A percentile compares a stretch with the other conserved stretches of the same genome.
Conservation (phyloP, 2,113 vertebrate genomes). For the Antigone vipio region DNA sequence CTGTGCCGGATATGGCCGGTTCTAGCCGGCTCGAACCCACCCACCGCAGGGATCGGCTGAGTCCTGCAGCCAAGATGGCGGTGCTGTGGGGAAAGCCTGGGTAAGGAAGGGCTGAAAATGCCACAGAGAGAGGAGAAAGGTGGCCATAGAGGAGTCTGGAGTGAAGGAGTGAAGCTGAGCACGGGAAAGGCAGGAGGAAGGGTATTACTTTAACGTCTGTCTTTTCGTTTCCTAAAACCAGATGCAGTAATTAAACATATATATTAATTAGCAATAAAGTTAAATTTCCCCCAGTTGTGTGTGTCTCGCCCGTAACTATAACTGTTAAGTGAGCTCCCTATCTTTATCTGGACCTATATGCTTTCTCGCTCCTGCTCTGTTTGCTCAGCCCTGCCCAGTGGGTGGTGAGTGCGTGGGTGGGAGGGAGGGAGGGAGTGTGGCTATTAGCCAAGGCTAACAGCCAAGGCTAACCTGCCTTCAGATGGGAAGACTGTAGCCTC, state of each 20-base stretch:
- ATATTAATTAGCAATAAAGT: background rate
- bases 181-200: background rate
- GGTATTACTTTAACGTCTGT: background rate
- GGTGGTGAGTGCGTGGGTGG: background rate
- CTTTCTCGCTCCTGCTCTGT: background rate
- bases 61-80: rapidly evolving
- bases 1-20: rapidly evolving
- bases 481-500: background rate
- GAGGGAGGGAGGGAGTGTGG: too few species aligned
- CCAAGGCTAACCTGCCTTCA: background rate
- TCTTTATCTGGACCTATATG: rapidly evolving
- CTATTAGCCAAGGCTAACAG: background rate
- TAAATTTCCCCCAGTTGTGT: background rate
- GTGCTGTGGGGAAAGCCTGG: background rate
- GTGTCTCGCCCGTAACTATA: background rate
- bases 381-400: background rate
- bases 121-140: background rate
- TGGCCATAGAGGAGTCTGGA: background rate
- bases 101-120: background rate
- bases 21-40: rapidly evolving
- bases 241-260: background rate
- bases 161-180: background rate
- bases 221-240: background rate
- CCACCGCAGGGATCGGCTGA: rapidly evolving
- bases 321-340: background rate